A percentile compares a stretch with the other conserved stretches of the same genome.
phyloP scores from a whole-genome alignment of 2,888 invertebrate species.

The Cantharis flavilabris region DNA sequence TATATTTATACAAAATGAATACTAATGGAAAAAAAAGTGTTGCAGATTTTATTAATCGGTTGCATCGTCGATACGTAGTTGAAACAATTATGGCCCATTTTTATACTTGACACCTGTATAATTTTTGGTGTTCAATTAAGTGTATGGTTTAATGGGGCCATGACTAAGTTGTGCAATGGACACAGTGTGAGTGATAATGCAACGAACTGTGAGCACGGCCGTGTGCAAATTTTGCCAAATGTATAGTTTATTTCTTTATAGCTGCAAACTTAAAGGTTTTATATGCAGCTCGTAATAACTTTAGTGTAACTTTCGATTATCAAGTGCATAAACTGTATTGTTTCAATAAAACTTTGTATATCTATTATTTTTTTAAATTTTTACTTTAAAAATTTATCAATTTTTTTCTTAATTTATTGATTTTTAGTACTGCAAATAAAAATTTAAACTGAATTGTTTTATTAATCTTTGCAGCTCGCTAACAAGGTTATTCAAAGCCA shows the following conservation, averaged over 20 bases:
- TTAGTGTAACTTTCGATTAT: slow-evolving; percentile 31
- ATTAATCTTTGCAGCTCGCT: background rate
- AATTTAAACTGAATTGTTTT: background rate
- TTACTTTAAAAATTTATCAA: background rate
- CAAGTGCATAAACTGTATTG: slow-evolving; percentile 42
- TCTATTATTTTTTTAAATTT: slow-evolving; percentile 25
- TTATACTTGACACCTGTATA: slow-evolving; percentile 26
- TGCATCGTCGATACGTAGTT: background rate
- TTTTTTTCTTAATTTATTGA: background rate
- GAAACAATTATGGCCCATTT: slow-evolving; percentile 6
- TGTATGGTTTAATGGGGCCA: slow-evolving; percentile 28
- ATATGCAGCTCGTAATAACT: slow-evolving; percentile 25
- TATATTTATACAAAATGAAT: background rate
- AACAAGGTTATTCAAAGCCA: background rate
- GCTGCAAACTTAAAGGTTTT: slow-evolving; percentile 22
- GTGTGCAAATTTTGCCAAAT: slow-evolving; percentile 36
- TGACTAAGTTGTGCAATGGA: slow-evolving; percentile 37
- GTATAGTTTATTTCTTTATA: slow-evolving; percentile 34
- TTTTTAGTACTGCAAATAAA: background rate
- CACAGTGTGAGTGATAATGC: slow-evolving; percentile 35
- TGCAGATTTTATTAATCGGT: background rate
- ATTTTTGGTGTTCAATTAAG: slow-evolving; percentile 26
- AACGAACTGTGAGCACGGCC: slow-evolving; percentile 30
- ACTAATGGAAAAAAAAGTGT: background rate
- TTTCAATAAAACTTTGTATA: slow-evolving; percentile 46